Evolutionary conservation across 2,888 invertebrate species (phyloP).

Genomic region (Neocrepidodera transversa): DNA sequence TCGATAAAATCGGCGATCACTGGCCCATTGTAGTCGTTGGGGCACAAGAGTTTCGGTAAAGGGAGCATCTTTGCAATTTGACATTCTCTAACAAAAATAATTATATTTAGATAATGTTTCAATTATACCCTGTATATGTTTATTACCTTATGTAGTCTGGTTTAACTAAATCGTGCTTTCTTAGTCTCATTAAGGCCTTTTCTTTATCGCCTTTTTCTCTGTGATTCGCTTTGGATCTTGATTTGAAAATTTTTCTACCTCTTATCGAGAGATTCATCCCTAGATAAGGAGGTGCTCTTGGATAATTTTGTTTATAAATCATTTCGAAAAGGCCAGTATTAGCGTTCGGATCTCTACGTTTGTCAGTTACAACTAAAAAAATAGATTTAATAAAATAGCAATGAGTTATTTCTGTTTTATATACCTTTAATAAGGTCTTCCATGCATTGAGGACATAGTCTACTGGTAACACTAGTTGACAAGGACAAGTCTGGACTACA

Average conservation of each 20-base stretch:
- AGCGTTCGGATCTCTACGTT: slow-evolving; percentile 72
- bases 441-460: slow-evolving; percentile 85
- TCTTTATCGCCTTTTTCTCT: slow-evolving; percentile 55
- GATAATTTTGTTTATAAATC: slow-evolving; percentile 78
- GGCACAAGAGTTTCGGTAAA: slow-evolving; percentile 50
- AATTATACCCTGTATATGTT: background rate
- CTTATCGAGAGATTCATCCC: slow-evolving; percentile 75
- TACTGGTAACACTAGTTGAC: slow-evolving; percentile 88
- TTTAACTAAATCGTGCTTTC: slow-evolving; percentile 38
- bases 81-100: slow-evolving; percentile 22
- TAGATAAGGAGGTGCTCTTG: slow-evolving; percentile 81
- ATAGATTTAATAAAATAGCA: too few species aligned
- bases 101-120: background rate
- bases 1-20: slow-evolving; percentile 74
- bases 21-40: slow-evolving; percentile 68
- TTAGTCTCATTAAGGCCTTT: slow-evolving; percentile 56
- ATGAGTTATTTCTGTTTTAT: too few species aligned
- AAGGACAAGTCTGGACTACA: slow-evolving; percentile 91
- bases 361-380: slow-evolving; percentile 78
- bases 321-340: slow-evolving; percentile 84
- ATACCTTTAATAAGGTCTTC: slow-evolving; percentile 93
- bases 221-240: slow-evolving; percentile 46
- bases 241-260: slow-evolving; percentile 68
- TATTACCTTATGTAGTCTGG: slow-evolving; percentile 35
- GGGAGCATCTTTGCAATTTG: slow-evolving; percentile 44